Conservation (phyloP, 1,140 invertebrate genomes). For the Melitaea cinxia region DNA sequence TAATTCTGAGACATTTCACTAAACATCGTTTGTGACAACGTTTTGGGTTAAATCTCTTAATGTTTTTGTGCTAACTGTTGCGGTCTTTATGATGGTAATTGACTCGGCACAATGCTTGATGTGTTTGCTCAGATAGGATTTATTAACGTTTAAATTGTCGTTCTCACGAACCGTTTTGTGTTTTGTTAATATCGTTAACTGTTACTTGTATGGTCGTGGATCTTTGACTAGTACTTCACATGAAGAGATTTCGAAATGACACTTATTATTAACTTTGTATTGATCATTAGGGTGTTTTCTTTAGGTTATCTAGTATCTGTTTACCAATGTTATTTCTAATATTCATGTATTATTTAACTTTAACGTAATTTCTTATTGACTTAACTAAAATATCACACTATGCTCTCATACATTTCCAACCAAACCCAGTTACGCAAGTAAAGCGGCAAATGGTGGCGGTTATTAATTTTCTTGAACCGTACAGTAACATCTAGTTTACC, state of each 20-base stretch:
- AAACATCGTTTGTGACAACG: slow-evolving; percentile 46
- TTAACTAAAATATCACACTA: slow-evolving; percentile 1
- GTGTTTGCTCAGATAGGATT: slow-evolving; percentile 39
- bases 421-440: slow-evolving; percentile 21
- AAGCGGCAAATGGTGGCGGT: slow-evolving; percentile 21
- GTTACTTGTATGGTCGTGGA: background rate
- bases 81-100: slow-evolving; percentile 49
- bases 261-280: background rate
- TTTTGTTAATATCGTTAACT: slow-evolving; percentile 18
- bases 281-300: too few species aligned
- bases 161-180: slow-evolving; percentile 29
- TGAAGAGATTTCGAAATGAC: background rate
- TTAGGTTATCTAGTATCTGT: too few species aligned
- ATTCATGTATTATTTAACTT: too few species aligned
- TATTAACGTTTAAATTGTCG: slow-evolving; percentile 42
- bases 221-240: background rate
- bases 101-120: slow-evolving; percentile 39
- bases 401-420: slow-evolving; percentile 14
- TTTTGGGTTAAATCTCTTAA: slow-evolving; percentile 67
- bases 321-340: too few species aligned
- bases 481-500: slow-evolving; percentile 36
- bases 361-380: too few species aligned
- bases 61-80: slow-evolving; percentile 57
- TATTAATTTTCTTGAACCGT: slow-evolving; percentile 37
- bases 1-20: slow-evolving; percentile 59